phyloP scores from a whole-genome alignment of 2,888 invertebrate genomes.

The Dioctria linearis region DNA sequence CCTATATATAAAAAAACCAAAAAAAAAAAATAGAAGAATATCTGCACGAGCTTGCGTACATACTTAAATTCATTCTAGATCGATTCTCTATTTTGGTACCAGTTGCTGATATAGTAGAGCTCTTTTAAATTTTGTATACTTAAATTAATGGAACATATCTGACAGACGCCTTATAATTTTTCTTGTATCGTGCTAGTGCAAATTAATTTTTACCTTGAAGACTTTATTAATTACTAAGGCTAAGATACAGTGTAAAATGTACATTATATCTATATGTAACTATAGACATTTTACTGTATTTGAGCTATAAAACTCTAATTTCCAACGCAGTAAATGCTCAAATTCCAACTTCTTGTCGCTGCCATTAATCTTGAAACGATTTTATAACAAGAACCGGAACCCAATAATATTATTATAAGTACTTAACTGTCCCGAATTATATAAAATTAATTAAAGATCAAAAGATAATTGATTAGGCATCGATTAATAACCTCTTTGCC shows the following conservation, averaged over 20 bases:
- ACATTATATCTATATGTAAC: neutral
- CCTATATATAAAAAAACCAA: no score
- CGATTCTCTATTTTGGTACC: no score
- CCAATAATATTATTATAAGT: conserved; percentile 11
- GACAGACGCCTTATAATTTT: conserved; percentile 14
- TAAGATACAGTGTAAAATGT: no score
- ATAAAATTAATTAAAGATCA: conserved; percentile 72
- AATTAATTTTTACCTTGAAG: conserved; percentile 34
- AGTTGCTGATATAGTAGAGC: no score
- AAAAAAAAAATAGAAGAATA: neutral
- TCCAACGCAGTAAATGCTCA: neutral
- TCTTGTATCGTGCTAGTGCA: neutral
- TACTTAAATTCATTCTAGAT: neutral
- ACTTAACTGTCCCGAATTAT: conserved; percentile 59
- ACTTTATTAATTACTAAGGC: conserved; percentile 14
- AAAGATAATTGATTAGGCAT: conserved; percentile 71
- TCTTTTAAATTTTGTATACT: neutral
- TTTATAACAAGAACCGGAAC: conserved; percentile 52
- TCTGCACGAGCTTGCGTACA: neutral
- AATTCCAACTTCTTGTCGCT: conserved; percentile 39
- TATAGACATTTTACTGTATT: neutral
- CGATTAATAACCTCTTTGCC: conserved; percentile 69
- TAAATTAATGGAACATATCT: neutral
- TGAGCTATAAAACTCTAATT: conserved; percentile 9
- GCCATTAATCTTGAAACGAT: conserved; percentile 41